Percentiles rank a stretch among this genome's conserved stretches.
Evolutionary conservation across 2,797 vertebrate species (phyloP).

Genomic region (Characodon lateralis): DNA sequence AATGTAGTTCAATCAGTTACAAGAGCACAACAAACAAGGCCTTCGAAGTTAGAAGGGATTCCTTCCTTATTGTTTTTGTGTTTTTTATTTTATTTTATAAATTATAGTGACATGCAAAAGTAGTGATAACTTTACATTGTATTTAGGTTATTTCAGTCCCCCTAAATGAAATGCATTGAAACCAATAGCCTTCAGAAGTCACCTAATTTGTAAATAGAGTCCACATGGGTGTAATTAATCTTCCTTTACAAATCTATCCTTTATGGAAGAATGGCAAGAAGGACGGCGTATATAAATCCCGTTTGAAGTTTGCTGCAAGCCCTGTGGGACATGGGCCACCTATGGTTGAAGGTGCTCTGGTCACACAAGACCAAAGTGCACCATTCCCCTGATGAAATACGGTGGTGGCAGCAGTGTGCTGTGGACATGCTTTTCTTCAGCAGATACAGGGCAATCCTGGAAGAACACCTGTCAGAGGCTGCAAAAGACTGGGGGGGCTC

Average conservation of each 20-base stretch:
- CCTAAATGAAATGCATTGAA: background rate
- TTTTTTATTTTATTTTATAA: background rate
- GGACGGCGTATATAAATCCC: background rate
- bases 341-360: too few relatives aligned
- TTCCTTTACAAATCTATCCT: background rate
- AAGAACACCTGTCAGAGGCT: background rate
- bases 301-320: background rate
- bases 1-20: conserved; percentile 4
- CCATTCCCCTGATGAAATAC: background rate
- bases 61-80: background rate
- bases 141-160: background rate
- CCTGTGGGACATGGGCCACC: background rate
- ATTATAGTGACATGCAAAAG: background rate
- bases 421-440: background rate
- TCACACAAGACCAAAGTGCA: background rate
- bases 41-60: background rate
- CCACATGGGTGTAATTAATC: background rate
- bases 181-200: background rate
- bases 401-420: background rate
- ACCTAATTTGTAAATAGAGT: background rate
- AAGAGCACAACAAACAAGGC: background rate
- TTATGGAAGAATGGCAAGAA: background rate
- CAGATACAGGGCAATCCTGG: background rate
- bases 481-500: background rate
- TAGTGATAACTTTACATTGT: background rate